These are phyloP conservation scores for Sipha flava DNA, from an alignment of 1,140 invertebrate species.

Conservation along the genomic window DNA sequence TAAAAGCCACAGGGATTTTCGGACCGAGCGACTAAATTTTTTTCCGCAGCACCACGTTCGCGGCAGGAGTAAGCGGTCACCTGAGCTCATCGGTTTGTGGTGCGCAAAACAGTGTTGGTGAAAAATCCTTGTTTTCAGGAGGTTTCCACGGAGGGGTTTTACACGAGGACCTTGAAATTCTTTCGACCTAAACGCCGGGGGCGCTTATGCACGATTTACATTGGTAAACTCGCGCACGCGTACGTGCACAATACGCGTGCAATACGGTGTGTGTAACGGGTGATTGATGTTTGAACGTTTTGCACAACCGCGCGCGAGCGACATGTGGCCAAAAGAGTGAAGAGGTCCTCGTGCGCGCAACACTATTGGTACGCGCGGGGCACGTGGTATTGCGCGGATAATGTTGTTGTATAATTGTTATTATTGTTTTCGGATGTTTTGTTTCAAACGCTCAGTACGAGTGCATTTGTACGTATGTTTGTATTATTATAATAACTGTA, in stretches of 20 bases:
- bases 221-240: too few species aligned
- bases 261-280: not conserved
- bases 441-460: not conserved
- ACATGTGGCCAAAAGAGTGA: conserved; percentile 20
- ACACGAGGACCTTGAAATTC: too few species aligned
- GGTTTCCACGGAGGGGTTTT: too few species aligned
- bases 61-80: too few species aligned
- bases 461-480: not conserved
- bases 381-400: not conserved
- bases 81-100: too few species aligned
- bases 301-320: not conserved
- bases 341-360: not conserved
- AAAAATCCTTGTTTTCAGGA: too few species aligned
- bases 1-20: too few species aligned
- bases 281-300: conserved; percentile 13
- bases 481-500: not conserved
- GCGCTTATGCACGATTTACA: too few species aligned
- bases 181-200: not conserved
- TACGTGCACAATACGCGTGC: not conserved
- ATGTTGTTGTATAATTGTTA: not conserved
- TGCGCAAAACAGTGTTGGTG: too few species aligned
- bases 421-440: not conserved
- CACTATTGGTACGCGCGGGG: not conserved
- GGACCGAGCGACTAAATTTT: too few species aligned
- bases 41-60: too few species aligned